A percentile compares a stretch with the other conserved stretches of the same genome.
phyloP scores from a whole-genome alignment of 2,797 vertebrate genomes.

The Urosaurus nigricauda region DNA sequence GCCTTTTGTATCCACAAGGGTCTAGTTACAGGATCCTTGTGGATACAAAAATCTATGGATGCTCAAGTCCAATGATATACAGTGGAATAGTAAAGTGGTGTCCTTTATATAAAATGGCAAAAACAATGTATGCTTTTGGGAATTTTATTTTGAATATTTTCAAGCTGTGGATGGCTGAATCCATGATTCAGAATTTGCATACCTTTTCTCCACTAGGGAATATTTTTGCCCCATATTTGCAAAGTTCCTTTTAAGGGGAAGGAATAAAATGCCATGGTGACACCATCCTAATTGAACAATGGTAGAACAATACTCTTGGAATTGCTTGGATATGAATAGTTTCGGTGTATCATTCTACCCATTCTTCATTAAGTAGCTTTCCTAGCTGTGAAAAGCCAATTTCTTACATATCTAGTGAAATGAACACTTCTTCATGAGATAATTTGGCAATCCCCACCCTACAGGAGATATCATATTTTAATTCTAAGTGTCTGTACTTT shows the following conservation, averaged over 20 bases:
- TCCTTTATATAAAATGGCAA: too few relatives aligned
- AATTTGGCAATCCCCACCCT: neutral
- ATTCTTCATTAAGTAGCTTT: neutral
- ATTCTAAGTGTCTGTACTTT: neutral
- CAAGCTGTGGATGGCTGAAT: too few relatives aligned
- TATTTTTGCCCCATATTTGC: neutral
- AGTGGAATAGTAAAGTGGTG: too few relatives aligned
- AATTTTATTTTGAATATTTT: too few relatives aligned
- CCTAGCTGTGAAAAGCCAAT: constrained; percentile 33
- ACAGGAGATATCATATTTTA: neutral
- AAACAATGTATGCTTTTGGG: too few relatives aligned
- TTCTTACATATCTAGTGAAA: constrained; percentile 29
- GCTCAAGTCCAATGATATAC: too few relatives aligned
- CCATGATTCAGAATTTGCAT: too few relatives aligned
- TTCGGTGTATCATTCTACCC: neutral
- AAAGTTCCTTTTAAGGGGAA: neutral
- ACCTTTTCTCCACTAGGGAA: neutral
- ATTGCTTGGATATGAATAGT: too few relatives aligned
- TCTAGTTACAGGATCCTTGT: too few relatives aligned
- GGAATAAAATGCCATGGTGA: neutral
- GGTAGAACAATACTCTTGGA: neutral
- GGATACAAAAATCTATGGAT: too few relatives aligned
- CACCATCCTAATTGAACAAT: neutral
- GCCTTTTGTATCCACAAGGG: too few relatives aligned
- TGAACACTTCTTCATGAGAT: constrained; percentile 2